Evolutionary conservation across 2,113 vertebrate species (phyloP).

Genomic region (Hepsetus odoe): DNA sequence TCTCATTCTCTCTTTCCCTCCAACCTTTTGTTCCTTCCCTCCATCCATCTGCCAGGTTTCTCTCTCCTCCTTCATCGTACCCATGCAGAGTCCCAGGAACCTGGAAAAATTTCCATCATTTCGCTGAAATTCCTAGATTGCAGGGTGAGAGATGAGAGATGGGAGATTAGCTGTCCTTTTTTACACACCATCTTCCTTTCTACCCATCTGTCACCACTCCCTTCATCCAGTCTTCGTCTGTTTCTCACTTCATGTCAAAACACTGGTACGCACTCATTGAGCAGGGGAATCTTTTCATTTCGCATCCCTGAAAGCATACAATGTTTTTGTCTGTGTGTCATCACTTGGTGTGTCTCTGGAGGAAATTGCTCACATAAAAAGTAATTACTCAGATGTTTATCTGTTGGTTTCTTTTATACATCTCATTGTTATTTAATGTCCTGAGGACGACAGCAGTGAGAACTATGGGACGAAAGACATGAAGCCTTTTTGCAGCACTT

Average conservation of each 20-base stretch:
- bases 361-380: not conserved
- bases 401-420: not conserved
- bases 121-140: constrained; percentile 2
- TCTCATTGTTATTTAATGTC: not conserved
- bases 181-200: not conserved
- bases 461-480: not conserved
- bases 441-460: not conserved
- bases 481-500: too few species aligned
- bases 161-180: not conserved
- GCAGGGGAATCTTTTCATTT: not conserved
- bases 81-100: constrained; percentile 4
- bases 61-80: not conserved
- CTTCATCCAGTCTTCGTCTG: not conserved
- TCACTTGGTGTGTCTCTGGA: not conserved
- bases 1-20: constrained; percentile 12
- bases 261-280: not conserved
- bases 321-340: not conserved
- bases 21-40: not conserved
- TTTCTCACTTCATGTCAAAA: not conserved
- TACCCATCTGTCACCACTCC: not conserved
- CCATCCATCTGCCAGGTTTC: not conserved
- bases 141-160: not conserved
- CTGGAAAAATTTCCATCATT: too few species aligned
- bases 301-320: not conserved
- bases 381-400: constrained; percentile 1